phyloP scores from a whole-genome alignment of 1,140 invertebrate genomes.

The Trachymyrmex septentrionalis region DNA sequence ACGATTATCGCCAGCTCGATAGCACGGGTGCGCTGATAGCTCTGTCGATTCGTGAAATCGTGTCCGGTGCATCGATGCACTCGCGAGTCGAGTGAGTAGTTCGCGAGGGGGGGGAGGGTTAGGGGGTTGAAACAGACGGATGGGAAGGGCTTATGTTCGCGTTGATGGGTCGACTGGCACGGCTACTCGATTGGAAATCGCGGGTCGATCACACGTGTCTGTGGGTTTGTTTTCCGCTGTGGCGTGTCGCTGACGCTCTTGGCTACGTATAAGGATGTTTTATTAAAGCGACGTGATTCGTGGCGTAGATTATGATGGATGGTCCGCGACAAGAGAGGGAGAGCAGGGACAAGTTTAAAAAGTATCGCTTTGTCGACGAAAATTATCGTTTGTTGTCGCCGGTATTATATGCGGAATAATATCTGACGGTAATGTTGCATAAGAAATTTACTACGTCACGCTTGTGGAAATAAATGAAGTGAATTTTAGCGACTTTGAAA shows the following conservation, averaged over 20 bases:
- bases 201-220: conserved; percentile 12
- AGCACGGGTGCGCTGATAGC: conserved; percentile 43
- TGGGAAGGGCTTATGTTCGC: conserved; percentile 24
- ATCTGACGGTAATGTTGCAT: no score
- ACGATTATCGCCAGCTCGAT: conserved; percentile 54
- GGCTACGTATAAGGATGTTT: conserved; percentile 36
- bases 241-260: conserved; percentile 43
- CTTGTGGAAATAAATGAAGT: neutral
- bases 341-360: neutral
- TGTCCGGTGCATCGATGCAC: conserved; percentile 51
- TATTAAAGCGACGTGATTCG: conserved; percentile 55
- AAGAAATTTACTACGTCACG: neutral
- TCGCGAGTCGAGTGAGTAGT: conserved; percentile 29
- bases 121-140: conserved; percentile 25
- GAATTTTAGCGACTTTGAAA: neutral
- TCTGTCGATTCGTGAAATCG: conserved; percentile 56
- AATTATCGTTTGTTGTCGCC: conserved; percentile 18
- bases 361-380: conserved; percentile 10
- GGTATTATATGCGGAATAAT: neutral
- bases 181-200: conserved; percentile 61
- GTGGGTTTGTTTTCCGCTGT: conserved; percentile 40
- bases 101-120: neutral
- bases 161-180: conserved; percentile 44
- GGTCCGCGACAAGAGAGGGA: neutral
- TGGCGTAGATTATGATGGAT: conserved; percentile 46